These are phyloP conservation scores for Coenobita brevimanus DNA, from an alignment of 1,140 invertebrate genomes.

Conservation along the genomic window DNA sequence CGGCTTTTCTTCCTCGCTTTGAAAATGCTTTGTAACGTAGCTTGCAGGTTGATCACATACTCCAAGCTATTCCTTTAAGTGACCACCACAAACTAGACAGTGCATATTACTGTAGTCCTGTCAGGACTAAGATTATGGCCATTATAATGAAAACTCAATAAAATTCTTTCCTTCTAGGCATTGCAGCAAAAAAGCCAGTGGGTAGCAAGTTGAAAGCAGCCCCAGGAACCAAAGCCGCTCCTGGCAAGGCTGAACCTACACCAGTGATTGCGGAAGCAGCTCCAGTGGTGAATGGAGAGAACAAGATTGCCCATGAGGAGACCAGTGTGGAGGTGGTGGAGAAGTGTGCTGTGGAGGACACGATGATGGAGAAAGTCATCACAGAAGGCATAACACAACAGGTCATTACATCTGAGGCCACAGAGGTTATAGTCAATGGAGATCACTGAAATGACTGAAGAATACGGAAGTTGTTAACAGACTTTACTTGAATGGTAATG, in stretches of 20 bases:
- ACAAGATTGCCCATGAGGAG: slow-evolving; percentile 57
- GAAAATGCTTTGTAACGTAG: too few relatives aligned
- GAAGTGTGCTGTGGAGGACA: slow-evolving; percentile 50
- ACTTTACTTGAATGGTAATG: too few relatives aligned
- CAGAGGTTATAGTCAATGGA: slow-evolving; percentile 39
- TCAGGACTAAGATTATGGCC: too few relatives aligned
- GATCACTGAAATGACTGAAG: slow-evolving; percentile 44
- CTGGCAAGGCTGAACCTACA: slow-evolving; percentile 26
- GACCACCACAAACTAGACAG: too few relatives aligned
- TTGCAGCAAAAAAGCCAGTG: slow-evolving; percentile 35
- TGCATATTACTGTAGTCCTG: too few relatives aligned
- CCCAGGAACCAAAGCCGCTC: neutral
- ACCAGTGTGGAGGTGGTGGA: slow-evolving; percentile 57
- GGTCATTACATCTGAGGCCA: too few relatives aligned
- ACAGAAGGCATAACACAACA: slow-evolving; percentile 19
- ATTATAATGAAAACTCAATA: too few relatives aligned
- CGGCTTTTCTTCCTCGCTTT: too few relatives aligned
- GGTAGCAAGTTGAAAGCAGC: slow-evolving; percentile 21
- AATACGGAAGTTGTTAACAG: too few relatives aligned
- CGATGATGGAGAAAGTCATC: slow-evolving; percentile 38
- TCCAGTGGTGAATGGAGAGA: slow-evolving; percentile 47
- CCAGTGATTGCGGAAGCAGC: neutral
- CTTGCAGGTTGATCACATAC: too few relatives aligned
- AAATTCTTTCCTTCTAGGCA: too few relatives aligned
- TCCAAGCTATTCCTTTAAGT: too few relatives aligned